phyloP scores from a whole-genome alignment of 1,140 invertebrate species.

The Zaprionus capensis region DNA sequence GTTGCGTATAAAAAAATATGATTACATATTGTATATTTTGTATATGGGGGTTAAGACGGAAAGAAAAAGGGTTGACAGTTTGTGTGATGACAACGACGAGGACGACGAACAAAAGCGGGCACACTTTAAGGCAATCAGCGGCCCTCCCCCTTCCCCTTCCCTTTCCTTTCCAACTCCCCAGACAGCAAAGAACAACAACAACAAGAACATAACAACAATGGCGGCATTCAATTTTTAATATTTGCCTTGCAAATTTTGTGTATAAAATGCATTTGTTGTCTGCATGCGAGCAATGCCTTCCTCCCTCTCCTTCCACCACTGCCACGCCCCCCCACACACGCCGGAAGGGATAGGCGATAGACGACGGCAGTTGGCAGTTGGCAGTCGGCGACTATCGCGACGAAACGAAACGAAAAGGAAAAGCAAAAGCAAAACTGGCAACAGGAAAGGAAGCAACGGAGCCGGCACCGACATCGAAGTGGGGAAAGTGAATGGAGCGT shows the following conservation, averaged over 20 bases:
- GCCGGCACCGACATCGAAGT: conserved; percentile 30
- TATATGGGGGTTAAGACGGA: conserved; percentile 8
- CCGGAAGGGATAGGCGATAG: conserved; percentile 24
- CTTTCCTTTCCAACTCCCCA: conserved; percentile 18
- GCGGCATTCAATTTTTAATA: conserved; percentile 81
- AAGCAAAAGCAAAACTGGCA: conserved; percentile 32
- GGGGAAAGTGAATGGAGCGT: conserved; percentile 70
- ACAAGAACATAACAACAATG: conserved; percentile 58
- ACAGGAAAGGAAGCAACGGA: conserved; percentile 37
- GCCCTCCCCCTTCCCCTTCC: conserved; percentile 5
- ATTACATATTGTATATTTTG: conserved; percentile 70
- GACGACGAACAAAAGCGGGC: conserved; percentile 27
- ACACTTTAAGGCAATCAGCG: conserved; percentile 76
- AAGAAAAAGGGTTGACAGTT: conserved; percentile 74
- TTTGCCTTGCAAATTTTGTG: conserved; percentile 77
- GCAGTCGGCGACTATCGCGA: conserved; percentile 36
- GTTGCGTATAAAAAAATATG: conserved; percentile 72
- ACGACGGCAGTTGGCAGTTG: conserved; percentile 10
- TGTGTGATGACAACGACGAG: conserved; percentile 17
- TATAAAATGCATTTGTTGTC: conserved; percentile 80
- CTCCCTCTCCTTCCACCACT: neutral
- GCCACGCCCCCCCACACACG: neutral
- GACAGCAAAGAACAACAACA: conserved; percentile 37
- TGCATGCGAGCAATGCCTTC: conserved; percentile 47
- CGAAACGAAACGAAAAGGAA: conserved; percentile 17